Conservation (phyloP, 2,888 invertebrate species). For the Lepas anatifera region DNA sequence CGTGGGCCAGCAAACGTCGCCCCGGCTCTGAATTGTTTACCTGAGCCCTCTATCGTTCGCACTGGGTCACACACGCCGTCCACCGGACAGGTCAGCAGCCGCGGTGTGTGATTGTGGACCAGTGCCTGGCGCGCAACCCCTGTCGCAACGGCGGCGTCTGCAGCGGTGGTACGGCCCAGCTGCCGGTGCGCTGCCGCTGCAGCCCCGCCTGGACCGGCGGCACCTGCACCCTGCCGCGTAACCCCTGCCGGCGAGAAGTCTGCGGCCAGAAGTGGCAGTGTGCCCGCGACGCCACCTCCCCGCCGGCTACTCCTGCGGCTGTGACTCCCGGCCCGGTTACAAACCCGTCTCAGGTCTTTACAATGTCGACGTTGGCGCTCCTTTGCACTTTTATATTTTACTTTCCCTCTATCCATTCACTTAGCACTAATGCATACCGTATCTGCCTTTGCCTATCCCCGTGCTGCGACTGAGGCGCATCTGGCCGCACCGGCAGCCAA, state of each 20-base stretch:
- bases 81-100: no score
- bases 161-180: neutral
- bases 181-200: neutral
- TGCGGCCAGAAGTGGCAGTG: conserved; percentile 1
- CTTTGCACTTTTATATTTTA: no score
- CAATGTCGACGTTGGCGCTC: no score
- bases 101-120: neutral
- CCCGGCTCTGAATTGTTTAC: no score
- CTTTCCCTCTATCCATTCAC: no score
- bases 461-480: no score
- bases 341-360: neutral
- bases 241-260: neutral
- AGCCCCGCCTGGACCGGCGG: neutral
- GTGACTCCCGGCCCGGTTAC: neutral
- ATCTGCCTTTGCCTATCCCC: no score
- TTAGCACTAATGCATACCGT: no score
- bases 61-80: no score
- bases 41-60: no score
- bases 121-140: neutral
- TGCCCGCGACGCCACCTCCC: neutral
- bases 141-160: conserved; percentile 4
- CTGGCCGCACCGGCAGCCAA: neutral
- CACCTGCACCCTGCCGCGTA: neutral
- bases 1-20: no score
- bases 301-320: conserved; percentile 9